Evolutionary conservation across 2,888 invertebrate species (phyloP), one percentile per base, ranked within the genome.

Genomic region (Mellilla xanthometata): DNA sequence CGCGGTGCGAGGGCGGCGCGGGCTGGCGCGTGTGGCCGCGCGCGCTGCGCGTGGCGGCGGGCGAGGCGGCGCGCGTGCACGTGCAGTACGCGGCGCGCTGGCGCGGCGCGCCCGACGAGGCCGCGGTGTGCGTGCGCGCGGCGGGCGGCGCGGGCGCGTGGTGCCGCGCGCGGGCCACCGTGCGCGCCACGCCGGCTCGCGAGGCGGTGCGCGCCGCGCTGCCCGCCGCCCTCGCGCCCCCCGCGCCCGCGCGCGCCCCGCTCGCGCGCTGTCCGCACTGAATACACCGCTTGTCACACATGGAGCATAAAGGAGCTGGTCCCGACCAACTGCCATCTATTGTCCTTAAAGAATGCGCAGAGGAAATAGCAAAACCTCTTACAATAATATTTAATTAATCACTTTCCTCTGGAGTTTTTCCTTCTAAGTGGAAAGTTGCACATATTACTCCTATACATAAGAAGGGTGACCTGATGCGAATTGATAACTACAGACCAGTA

Each of bases 221-320:
- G 15, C 6, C 32, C 22, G 72, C 72, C 59, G 79, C 77, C 65
- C 52, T 68, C 60, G 77, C 77, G 3, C 72, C 72, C 50, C 71
- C 72, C 52, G 7, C 48, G 8, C 54, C 38, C 8, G 60, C 72
- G 6, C 44, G 65, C 55, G 68, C 72, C 10, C 48, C 51, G 11
- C 12, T 7, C 12, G 19, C 28, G 11, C n/a, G 1, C 19, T 5
- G 8, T 11, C 23, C 12, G 7, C 29, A 19, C 28, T 36, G 36
- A 15, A 15, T 15, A 15, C 15, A 15, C 15, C n/a, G n/a, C n/a
- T n/a, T n/a, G n/a, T n/a, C n/a, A n/a, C n/a, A n/a, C n/a, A n/a
- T n/a, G n/a, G n/a, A n/a, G n/a, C n/a, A n/a, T n/a, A n/a, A n/a
- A n/a, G n/a, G n/a, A n/a, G n/a, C n/a, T n/a, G n/a, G n/a, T n/a